Evolutionary conservation across 2,113 vertebrate genomes (phyloP).

Genomic region (Ammodramus savannarum): DNA sequence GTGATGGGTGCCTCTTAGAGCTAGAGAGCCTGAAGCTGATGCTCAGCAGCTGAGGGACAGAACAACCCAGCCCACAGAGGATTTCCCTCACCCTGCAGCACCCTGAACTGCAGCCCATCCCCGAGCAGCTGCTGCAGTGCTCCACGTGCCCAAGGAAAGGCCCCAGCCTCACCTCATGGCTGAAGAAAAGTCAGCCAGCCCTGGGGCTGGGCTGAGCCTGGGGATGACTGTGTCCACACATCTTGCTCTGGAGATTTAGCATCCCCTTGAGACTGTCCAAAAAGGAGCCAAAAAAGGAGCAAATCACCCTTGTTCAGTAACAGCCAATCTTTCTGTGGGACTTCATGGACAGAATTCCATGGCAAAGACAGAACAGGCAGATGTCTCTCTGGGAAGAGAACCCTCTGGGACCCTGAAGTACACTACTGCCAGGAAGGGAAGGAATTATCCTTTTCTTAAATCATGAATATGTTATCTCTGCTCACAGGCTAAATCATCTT

Average conservation of each 20-base stretch:
- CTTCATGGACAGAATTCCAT: background rate
- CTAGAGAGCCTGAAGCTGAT: background rate
- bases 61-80: background rate
- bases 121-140: background rate
- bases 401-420: background rate
- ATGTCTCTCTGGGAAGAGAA: background rate
- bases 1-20: background rate
- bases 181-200: background rate
- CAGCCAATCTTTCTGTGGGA: background rate
- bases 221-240: background rate
- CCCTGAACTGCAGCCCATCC: background rate
- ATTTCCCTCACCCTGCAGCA: background rate
- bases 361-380: background rate
- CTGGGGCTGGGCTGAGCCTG: rapidly evolving
- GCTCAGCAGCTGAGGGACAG: background rate
- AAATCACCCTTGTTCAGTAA: background rate
- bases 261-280: background rate
- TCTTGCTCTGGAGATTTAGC: background rate
- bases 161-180: background rate
- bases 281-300: background rate
- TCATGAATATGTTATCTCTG: background rate
- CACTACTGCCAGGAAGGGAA: background rate
- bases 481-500: background rate
- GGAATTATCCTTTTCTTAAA: background rate
- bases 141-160: rapidly evolving